phyloP scores from a whole-genome alignment of 2,888 invertebrate species.

The Amphipoea lucens region DNA sequence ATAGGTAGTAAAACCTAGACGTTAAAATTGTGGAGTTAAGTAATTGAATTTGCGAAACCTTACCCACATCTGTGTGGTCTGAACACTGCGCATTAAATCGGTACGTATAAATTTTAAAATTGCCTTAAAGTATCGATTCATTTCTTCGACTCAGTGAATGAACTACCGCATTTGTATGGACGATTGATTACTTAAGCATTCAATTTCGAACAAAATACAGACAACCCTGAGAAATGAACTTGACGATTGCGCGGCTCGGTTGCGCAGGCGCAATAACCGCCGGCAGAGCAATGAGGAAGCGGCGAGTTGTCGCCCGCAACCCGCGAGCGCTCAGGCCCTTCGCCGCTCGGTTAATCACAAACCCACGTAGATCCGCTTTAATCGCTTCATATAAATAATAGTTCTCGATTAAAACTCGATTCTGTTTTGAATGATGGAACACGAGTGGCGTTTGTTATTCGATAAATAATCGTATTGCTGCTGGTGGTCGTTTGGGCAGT shows the following conservation, averaged over 20 bases:
- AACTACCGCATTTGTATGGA: slow-evolving; percentile 56
- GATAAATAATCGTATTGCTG: slow-evolving; percentile 52
- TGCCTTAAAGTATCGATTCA: slow-evolving; percentile 38
- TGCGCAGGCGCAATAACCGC: slow-evolving; percentile 75
- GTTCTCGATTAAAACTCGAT: slow-evolving; percentile 72
- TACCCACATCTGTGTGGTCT: slow-evolving; percentile 27
- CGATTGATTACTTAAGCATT: slow-evolving; percentile 59
- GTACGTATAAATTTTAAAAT: slow-evolving; percentile 31
- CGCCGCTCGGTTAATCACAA: slow-evolving; percentile 73
- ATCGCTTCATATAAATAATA: slow-evolving; percentile 74
- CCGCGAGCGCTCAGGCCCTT: slow-evolving; percentile 71
- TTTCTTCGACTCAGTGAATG: slow-evolving; percentile 33
- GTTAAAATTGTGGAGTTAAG: slow-evolving; percentile 22
- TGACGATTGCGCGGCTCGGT: slow-evolving; percentile 67
- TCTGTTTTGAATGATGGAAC: slow-evolving; percentile 70
- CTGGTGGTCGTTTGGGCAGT: slow-evolving; percentile 47
- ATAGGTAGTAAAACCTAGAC: slow-evolving; percentile 29
- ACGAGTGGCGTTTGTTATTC: slow-evolving; percentile 48
- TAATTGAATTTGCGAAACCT: slow-evolving; percentile 35
- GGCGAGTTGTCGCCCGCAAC: slow-evolving; percentile 79
- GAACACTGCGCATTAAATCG: slow-evolving; percentile 5
- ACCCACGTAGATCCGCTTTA: slow-evolving; percentile 75
- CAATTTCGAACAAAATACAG: slow-evolving; percentile 58
- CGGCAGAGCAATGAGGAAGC: slow-evolving; percentile 83
- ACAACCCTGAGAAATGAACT: slow-evolving; percentile 70